Percentiles rank a stretch among this genome's conserved stretches.
Conservation (phyloP, 37 sponge, comb jelly and placozoan species). For the Halisarca cf. caerulea region DNA sequence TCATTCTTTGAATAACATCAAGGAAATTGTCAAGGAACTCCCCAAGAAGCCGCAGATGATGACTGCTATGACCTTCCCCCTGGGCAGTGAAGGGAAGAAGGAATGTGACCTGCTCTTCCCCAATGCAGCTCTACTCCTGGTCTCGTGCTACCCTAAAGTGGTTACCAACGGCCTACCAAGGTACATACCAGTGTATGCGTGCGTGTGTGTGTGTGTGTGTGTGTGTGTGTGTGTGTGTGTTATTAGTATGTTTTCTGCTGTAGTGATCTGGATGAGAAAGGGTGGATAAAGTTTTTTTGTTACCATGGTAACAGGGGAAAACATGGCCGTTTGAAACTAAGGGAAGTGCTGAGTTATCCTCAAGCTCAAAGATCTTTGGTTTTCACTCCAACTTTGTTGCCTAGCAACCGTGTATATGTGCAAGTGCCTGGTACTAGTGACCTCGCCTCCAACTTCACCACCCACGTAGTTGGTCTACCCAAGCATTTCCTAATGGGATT, state of each 20-base stretch:
- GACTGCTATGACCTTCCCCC: not conserved
- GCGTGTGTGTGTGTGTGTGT: not conserved
- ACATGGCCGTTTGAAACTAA: constrained; percentile 73
- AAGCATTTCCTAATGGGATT: constrained; percentile 75
- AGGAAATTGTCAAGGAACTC: constrained; percentile 28
- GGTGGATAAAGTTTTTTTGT: constrained; percentile 69
- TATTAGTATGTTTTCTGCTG: not conserved
- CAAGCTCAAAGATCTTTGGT: constrained; percentile 41
- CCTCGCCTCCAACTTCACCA: constrained; percentile 30
- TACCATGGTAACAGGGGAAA: constrained; percentile 74
- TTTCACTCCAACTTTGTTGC: constrained; percentile 80
- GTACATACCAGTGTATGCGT: not conserved
- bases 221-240: too few relatives aligned
- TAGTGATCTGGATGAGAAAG: constrained; percentile 60
- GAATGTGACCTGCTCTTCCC: constrained; percentile 50
- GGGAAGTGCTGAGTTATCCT: constrained; percentile 92
- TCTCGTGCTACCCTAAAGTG: constrained; percentile 51
- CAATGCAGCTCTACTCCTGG: constrained; percentile 57
- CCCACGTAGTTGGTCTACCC: constrained; percentile 64
- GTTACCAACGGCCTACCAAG: not conserved
- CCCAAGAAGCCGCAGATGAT: not conserved
- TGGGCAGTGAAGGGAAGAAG: constrained; percentile 51
- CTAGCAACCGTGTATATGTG: constrained; percentile 73
- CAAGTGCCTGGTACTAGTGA: constrained; percentile 51
- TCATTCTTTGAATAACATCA: not conserved